phyloP scores from a whole-genome alignment of 2,113 vertebrate genomes.

The Hippocampus barbouri region DNA sequence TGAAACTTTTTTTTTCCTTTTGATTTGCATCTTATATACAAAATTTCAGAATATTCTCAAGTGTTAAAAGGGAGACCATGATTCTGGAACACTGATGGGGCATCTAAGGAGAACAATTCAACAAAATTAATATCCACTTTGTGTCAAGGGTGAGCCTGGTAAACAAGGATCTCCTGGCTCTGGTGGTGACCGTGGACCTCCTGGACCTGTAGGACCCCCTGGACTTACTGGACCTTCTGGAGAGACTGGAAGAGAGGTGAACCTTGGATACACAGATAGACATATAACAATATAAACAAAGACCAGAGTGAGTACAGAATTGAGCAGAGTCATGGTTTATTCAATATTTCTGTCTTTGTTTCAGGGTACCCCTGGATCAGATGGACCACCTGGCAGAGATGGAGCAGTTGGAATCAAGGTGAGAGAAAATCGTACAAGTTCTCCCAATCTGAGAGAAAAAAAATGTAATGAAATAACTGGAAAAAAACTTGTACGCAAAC shows the following conservation, averaged over 20 bases:
- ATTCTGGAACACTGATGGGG: neutral
- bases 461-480: neutral
- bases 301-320: neutral
- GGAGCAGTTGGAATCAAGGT: conserved; percentile 88
- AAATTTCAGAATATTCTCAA: neutral
- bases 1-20: neutral
- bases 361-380: conserved; percentile 88
- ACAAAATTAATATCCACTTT: conserved; percentile 7
- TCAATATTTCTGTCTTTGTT: conserved; percentile 4
- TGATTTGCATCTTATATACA: neutral
- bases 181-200: conserved; percentile 87
- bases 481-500: neutral
- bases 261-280: neutral
- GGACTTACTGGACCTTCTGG: conserved; percentile 89
- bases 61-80: neutral
- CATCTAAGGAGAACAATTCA: neutral
- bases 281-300: neutral
- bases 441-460: neutral
- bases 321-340: neutral
- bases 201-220: conserved; percentile 91
- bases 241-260: conserved; percentile 90
- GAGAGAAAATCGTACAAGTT: conserved; percentile 27
- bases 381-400: conserved; percentile 92
- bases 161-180: conserved; percentile 87
- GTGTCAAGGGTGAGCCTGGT: conserved; percentile 88